These are phyloP conservation scores for Drosophila kurseongensis DNA, from an alignment of 1,140 invertebrate species.

Conservation along the genomic window DNA sequence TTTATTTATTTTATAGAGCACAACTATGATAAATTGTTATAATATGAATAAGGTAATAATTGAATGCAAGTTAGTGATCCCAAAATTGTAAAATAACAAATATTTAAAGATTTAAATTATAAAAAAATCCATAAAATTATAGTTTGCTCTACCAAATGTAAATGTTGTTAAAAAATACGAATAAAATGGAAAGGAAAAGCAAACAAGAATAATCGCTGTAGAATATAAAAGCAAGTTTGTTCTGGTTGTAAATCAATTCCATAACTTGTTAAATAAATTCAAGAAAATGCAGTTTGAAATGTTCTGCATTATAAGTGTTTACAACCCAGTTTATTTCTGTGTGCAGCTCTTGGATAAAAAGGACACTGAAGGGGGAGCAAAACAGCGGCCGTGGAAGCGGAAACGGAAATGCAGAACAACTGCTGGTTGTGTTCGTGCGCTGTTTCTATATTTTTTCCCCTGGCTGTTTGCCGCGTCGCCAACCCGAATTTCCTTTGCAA, in stretches of 20 bases:
- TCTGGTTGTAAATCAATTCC: conserved; percentile 5
- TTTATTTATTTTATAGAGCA: no score
- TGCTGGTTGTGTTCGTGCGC: conserved; percentile 49
- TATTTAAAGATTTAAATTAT: no score
- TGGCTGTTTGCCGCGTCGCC: conserved; percentile 29
- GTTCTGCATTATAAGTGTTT: background rate
- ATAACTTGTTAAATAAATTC: conserved; percentile 7
- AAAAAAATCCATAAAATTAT: no score
- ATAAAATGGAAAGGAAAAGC: background rate
- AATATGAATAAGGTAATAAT: no score
- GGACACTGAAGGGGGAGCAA: background rate
- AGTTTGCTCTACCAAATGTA: no score
- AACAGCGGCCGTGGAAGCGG: conserved; percentile 45
- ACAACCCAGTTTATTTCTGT: conserved; percentile 7
- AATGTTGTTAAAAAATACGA: background rate
- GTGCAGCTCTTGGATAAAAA: conserved; percentile 2
- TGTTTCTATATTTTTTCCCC: conserved; percentile 50
- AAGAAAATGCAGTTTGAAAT: conserved; percentile 3
- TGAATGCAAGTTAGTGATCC: no score
- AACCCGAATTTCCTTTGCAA: conserved; percentile 54
- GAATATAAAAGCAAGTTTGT: background rate
- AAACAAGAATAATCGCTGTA: background rate
- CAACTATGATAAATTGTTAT: no score
- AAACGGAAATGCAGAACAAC: conserved; percentile 81
- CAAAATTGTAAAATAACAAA: no score